phyloP scores from a whole-genome alignment of 2,113 vertebrate genomes.

The Amblyopsis rosae region DNA sequence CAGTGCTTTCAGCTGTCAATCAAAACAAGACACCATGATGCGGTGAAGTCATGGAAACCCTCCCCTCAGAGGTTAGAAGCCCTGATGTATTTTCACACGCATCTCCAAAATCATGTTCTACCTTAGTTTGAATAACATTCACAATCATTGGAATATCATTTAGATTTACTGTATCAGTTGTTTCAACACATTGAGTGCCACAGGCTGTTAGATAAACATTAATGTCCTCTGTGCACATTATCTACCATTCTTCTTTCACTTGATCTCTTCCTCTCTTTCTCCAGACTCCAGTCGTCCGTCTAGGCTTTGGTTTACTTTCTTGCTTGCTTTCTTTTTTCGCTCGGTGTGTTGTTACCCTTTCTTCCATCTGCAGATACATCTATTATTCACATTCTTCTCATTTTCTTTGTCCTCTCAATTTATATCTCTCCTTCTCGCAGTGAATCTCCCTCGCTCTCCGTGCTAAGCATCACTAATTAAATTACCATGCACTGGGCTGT shows the following conservation, averaged over 20 bases:
- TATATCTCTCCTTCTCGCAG: constrained; percentile 7
- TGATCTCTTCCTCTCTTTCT: not conserved
- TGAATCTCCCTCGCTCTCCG: constrained; percentile 45
- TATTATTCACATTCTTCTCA: constrained; percentile 10
- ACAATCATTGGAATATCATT: no score
- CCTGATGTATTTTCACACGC: no score
- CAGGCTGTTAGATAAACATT: no score
- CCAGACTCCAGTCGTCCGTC: not conserved
- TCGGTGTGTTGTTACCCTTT: not conserved
- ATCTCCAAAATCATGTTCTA: no score
- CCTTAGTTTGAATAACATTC: no score
- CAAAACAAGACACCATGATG: no score
- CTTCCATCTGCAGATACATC: not conserved
- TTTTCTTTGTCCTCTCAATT: not conserved
- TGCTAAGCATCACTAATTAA: constrained; percentile 74
- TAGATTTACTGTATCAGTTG: no score
- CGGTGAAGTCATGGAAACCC: no score
- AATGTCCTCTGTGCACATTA: no score
- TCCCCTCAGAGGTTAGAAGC: no score
- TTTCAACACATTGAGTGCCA: no score
- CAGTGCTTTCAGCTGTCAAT: no score
- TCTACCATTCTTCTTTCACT: not conserved
- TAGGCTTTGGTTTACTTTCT: not conserved
- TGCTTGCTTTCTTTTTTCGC: constrained; percentile 12
- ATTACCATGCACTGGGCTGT: constrained; percentile 71